A percentile compares a stretch with the other conserved stretches of the same genome.
Evolutionary conservation across 1,140 invertebrate genomes (phyloP).

Genomic region (Sinella curviseta): DNA sequence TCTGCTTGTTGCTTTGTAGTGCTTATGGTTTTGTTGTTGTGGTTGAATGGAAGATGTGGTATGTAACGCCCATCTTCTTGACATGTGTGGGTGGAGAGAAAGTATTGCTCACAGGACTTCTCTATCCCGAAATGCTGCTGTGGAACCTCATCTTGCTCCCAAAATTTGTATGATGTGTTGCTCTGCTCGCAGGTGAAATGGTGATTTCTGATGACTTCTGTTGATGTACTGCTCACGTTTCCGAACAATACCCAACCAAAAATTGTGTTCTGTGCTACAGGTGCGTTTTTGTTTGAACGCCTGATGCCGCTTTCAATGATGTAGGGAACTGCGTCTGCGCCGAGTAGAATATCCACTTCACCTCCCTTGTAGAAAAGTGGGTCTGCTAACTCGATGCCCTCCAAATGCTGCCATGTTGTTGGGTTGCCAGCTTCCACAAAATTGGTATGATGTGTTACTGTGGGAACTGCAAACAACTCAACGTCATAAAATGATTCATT

Average conservation of each 20-base stretch:
- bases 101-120: too few relatives aligned
- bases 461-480: background rate
- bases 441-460: background rate
- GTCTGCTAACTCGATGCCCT: background rate
- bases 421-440: background rate
- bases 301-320: background rate
- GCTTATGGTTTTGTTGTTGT: too few relatives aligned
- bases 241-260: background rate
- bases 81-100: too few relatives aligned
- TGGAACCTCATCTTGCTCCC: too few relatives aligned
- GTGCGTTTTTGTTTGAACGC: background rate
- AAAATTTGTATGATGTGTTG: conserved; percentile 43
- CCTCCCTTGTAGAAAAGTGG: background rate
- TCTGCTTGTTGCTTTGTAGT: too few relatives aligned
- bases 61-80: too few relatives aligned
- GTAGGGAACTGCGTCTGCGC: background rate
- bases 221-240: background rate
- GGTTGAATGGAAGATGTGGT: too few relatives aligned
- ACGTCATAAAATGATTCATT: background rate
- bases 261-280: background rate
- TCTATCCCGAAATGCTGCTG: too few relatives aligned
- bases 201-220: conserved; percentile 23
- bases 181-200: conserved; percentile 47
- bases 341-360: background rate
- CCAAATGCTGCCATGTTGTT: background rate